A percentile compares a stretch with the other conserved stretches of the same genome.
Evolutionary conservation across 2,113 vertebrate genomes (phyloP).

Genomic region (Grantiella picta): DNA sequence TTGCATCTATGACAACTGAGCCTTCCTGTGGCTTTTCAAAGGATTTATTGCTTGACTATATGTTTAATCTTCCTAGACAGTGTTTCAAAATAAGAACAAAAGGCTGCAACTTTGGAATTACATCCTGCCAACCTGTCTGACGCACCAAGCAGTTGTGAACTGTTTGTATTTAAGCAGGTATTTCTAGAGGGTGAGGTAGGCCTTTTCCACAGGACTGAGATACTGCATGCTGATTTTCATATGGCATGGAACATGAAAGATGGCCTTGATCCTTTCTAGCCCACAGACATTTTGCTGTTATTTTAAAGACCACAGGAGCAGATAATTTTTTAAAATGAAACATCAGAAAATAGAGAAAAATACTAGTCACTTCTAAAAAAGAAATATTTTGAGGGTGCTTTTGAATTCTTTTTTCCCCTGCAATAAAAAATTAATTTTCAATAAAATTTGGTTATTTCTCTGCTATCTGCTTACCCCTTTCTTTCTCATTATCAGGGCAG

Average conservation of each 20-base stretch:
- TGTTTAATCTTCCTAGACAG: neutral
- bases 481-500: neutral
- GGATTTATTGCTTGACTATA: neutral
- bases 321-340: neutral
- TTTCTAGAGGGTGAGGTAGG: neutral
- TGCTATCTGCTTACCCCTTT: neutral
- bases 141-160: neutral
- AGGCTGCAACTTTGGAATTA: neutral
- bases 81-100: neutral
- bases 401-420: neutral
- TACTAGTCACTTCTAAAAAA: neutral
- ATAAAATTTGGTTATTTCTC: neutral
- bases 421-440: neutral
- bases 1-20: neutral
- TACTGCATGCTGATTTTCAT: neutral
- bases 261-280: neutral
- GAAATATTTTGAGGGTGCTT: neutral
- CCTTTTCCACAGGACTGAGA: neutral
- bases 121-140: neutral
- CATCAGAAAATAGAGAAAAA: neutral
- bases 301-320: neutral
- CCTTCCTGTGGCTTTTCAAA: neutral
- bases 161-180: neutral
- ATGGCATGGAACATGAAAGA: neutral
- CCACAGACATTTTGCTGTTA: neutral